Conservation (phyloP, 2,888 invertebrate genomes). For the Smittia sp. region DNA sequence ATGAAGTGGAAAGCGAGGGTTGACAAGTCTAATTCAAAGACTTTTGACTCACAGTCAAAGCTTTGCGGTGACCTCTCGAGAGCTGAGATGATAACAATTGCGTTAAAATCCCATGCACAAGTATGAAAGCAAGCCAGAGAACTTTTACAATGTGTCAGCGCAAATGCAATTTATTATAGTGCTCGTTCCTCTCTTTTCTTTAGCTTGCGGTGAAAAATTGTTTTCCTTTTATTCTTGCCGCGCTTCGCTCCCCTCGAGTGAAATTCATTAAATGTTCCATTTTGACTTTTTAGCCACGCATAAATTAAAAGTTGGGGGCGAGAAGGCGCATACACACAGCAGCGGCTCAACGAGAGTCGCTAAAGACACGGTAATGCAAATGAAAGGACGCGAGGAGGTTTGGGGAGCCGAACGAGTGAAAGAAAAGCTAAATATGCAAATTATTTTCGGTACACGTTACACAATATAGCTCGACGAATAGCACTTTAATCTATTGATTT, state of each 20-base stretch:
- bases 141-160: slow-evolving; percentile 8
- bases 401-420: neutral
- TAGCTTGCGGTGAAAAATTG: neutral
- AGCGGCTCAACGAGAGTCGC: slow-evolving; percentile 6
- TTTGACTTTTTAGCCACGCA: slow-evolving; percentile 25
- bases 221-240: neutral
- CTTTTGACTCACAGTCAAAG: neutral
- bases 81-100: neutral
- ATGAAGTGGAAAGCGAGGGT: neutral
- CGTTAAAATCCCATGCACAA: neutral
- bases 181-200: neutral
- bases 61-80: no score
- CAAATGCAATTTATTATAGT: slow-evolving; percentile 34
- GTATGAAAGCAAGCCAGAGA: neutral
- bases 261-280: slow-evolving; percentile 9
- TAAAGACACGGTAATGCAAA: slow-evolving; percentile 38
- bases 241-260: neutral
- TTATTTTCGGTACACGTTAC: slow-evolving; percentile 27
- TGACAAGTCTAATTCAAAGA: neutral
- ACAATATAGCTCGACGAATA: slow-evolving; percentile 31
- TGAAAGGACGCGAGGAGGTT: neutral
- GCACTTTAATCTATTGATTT: slow-evolving; percentile 41
- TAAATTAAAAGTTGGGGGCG: slow-evolving; percentile 25
- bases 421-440: slow-evolving; percentile 33
- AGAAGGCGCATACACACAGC: neutral